Percentiles rank a stretch among this genome's conserved stretches.
phyloP scores from a whole-genome alignment of 2,113 vertebrate genomes.

The Rhabdornis inornatus region DNA sequence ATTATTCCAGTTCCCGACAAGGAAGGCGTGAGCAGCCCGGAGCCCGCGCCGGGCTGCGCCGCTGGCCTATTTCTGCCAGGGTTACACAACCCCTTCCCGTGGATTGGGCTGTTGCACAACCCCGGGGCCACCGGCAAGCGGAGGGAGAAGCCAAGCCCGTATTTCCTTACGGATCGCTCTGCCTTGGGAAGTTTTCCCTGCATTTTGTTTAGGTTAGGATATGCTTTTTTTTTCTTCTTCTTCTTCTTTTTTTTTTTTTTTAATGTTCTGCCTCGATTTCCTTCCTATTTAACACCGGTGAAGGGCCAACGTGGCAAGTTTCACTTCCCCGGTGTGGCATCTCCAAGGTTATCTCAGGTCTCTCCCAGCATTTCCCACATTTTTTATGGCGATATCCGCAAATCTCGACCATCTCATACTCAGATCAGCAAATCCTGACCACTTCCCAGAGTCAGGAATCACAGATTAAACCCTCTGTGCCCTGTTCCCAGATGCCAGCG shows the following conservation, averaged over 20 bases:
- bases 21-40: not conserved
- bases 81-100: not conserved
- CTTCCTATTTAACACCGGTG: not conserved
- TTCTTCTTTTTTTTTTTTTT: too few species aligned
- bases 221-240: accelerated
- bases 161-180: not conserved
- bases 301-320: not conserved
- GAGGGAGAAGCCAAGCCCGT: not conserved
- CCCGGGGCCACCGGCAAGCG: not conserved
- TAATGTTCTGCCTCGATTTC: not conserved
- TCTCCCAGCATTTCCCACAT: not conserved
- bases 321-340: accelerated
- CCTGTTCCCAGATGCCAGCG: not conserved
- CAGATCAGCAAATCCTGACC: not conserved
- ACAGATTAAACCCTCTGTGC: not conserved
- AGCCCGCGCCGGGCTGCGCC: not conserved
- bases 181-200: not conserved
- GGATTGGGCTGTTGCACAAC: slow-evolving; percentile 25
- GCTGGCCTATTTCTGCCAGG: not conserved
- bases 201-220: not conserved
- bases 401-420: not conserved
- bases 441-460: not conserved
- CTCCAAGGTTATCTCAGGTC: not conserved
- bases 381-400: not conserved
- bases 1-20: not conserved